Conservation (phyloP, 2,113 vertebrate genomes). For the Dissostichus mawsoni region DNA sequence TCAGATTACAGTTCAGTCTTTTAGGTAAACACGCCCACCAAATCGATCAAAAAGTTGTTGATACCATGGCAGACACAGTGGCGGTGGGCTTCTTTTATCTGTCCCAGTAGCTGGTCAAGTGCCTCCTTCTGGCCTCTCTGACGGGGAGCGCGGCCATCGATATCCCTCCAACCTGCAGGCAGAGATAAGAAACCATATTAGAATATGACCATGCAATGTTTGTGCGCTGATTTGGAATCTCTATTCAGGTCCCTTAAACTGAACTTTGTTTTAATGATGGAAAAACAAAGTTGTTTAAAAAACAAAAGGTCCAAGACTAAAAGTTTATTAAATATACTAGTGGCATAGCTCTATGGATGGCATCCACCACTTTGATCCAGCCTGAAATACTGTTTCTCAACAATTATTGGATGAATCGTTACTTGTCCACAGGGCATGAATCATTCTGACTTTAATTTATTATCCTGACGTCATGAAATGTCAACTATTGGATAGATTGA, state of each 20-base stretch:
- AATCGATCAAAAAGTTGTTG: slow-evolving; percentile 49
- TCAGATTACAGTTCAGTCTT: slow-evolving; percentile 27
- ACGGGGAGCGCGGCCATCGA: slow-evolving; percentile 84
- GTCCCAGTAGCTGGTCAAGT: slow-evolving; percentile 88
- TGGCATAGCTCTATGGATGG: neutral
- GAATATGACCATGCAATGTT: neutral
- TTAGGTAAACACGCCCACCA: slow-evolving; percentile 11
- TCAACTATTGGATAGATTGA: neutral
- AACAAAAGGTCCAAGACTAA: neutral
- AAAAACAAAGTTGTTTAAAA: neutral
- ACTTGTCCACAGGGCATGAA: neutral
- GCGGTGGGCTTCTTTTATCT: slow-evolving; percentile 90
- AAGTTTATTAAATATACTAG: neutral
- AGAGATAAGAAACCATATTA: neutral
- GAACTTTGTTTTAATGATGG: neutral
- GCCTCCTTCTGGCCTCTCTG: slow-evolving; percentile 87
- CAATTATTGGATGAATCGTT: neutral
- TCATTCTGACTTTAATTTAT: neutral
- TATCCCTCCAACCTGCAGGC: slow-evolving; percentile 89
- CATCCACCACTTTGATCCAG: neutral
- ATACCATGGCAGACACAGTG: slow-evolving; percentile 91
- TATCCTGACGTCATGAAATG: neutral
- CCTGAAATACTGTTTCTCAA: neutral
- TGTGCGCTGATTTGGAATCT: neutral
- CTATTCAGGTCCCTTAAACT: neutral